Conservation (phyloP, 1,140 invertebrate species). For the Diprion similis region DNA sequence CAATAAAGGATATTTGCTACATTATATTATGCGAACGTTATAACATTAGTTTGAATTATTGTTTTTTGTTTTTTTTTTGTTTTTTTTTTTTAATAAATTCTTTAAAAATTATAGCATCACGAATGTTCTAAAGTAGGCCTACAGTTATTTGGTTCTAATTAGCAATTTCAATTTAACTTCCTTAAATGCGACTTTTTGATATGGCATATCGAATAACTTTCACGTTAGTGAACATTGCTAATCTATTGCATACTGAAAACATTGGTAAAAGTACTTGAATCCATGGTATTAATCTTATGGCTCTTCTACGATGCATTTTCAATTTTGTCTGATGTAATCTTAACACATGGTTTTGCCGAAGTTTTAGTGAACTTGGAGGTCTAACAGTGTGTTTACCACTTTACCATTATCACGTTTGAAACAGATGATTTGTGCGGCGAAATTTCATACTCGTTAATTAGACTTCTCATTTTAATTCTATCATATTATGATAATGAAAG, state of each 20-base stretch:
- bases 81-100: too few species aligned
- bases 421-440: background rate
- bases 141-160: conserved; percentile 1
- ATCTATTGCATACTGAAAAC: conserved; percentile 5
- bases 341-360: background rate
- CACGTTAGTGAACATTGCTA: background rate
- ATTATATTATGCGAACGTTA: background rate
- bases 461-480: background rate
- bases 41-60: background rate
- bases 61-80: too few species aligned
- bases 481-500: background rate
- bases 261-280: background rate
- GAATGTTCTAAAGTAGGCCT: background rate
- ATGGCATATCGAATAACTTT: conserved; percentile 1
- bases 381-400: background rate
- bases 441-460: background rate
- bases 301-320: background rate
- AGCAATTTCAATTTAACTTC: background rate
- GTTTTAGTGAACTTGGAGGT: background rate
- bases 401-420: background rate
- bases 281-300: background rate
- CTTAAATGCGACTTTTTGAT: conserved; percentile 4
- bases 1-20: background rate
- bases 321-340: background rate
- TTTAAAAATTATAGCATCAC: conserved; percentile 2